These are phyloP conservation scores for Paramisgurnus dabryanus DNA, from an alignment of 2,113 vertebrate genomes.

Conservation along the genomic window DNA sequence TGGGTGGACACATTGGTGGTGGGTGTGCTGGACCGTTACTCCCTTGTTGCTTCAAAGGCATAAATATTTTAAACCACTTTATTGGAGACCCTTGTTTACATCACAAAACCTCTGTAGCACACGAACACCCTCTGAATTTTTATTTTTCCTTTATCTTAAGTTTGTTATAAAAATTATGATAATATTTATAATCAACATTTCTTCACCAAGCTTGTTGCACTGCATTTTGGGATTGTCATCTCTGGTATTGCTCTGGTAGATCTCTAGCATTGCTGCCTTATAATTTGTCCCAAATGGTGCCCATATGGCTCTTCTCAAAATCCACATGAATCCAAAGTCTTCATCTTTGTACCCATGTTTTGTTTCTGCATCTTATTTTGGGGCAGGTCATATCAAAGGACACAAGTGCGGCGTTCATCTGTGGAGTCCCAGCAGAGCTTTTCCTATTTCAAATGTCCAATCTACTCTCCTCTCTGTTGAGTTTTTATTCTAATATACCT, in stretches of 20 bases:
- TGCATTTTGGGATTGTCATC: too few species aligned
- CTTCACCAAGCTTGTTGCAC: too few species aligned
- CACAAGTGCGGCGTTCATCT: conserved; percentile 26
- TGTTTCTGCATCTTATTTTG: not conserved
- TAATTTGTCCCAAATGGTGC: too few species aligned
- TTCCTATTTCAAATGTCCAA: conserved; percentile 28
- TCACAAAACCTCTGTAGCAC: conserved; percentile 62
- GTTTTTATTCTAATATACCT: conserved; percentile 54
- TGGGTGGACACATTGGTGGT: conserved; percentile 4
- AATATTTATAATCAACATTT: too few species aligned
- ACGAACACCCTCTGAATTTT: not conserved
- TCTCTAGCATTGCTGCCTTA: too few species aligned
- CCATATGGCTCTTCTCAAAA: too few species aligned
- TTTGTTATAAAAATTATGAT: too few species aligned
- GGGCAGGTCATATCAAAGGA: conserved; percentile 35
- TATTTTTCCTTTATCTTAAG: not conserved
- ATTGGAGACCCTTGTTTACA: conserved; percentile 73
- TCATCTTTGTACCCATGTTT: not conserved
- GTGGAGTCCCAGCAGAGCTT: conserved; percentile 32
- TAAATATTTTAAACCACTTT: conserved; percentile 78
- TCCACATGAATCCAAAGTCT: not conserved
- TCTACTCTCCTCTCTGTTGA: conserved; percentile 44
- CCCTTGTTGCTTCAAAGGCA: conserved; percentile 65
- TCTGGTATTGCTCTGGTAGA: too few species aligned
- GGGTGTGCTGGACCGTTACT: conserved; percentile 36